Evolutionary conservation across 2,888 invertebrate species (phyloP), one percentile per base, ranked within the genome.

Genomic region (Siphlonurus alternatus): DNA sequence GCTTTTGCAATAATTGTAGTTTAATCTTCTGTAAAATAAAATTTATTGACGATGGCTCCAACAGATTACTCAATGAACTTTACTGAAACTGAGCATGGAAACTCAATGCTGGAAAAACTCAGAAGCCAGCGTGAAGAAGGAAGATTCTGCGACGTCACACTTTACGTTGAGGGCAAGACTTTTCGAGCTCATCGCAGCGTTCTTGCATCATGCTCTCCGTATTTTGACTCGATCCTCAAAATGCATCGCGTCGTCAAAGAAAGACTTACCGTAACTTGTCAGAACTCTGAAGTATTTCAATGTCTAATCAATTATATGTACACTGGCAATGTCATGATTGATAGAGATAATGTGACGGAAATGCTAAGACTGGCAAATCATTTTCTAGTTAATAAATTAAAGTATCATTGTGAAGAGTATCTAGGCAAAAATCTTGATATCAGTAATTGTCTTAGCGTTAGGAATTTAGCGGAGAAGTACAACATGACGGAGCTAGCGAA

Each of bases 281-380:
- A 80, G 69, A 79, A 82, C 72, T 79, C 79, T 65, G 80, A 79
- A 66, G 80, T 81, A 63, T 85, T 85, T 73, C 75, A 76, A 68
- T 75, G 77, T 53, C 76, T 85, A 62, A 73, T 86, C 23, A 81
- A 81, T 71, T 86, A 83, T 71, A 82, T 85, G 79, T 86, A 85
- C 72, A 83, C 83, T 38, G 85, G 85, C 3, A 78, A 77, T 68
- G 79, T 82, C 5, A 78, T 79, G 10, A 80, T 85, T 63, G 79
- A 82, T 69, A 78, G 81, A 69, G 76, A 77, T 25, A 83, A 81
- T 72, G 83, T 85, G 25, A 78, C 80, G 63, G 84, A 84, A 73
- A 72, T 85, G 61, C 73, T 85, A 59, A 76, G 81, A 68, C 73
- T 85, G 64, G 80, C 85, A 18, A 83, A 83, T 73, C 81, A 82